Evolutionary conservation across 1,140 invertebrate genomes (phyloP).

Genomic region (Lerema accius): DNA sequence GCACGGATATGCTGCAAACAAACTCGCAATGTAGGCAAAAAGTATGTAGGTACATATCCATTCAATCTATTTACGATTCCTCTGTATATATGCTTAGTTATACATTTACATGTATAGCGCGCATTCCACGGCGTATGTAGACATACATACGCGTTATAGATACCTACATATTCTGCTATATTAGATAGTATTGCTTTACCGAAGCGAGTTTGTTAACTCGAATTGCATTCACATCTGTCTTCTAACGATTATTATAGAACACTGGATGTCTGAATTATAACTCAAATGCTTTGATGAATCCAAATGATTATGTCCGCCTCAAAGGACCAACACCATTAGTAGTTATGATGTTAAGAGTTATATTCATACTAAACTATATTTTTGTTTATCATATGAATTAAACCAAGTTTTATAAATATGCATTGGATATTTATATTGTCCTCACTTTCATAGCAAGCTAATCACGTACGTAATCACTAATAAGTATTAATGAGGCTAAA

Average conservation of each 20-base stretch:
- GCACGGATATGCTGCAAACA: constrained; percentile 56
- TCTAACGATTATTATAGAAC: constrained; percentile 20
- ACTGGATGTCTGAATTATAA: constrained; percentile 2
- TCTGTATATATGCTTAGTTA: constrained; percentile 56
- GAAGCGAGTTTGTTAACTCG: constrained; percentile 44
- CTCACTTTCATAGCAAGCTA: no score
- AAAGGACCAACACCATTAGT: constrained; percentile 10
- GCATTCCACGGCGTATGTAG: constrained; percentile 75
- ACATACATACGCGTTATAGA: constrained; percentile 67
- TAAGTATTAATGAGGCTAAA: no score
- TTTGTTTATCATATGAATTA: no score
- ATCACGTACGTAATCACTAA: no score
- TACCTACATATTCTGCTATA: constrained; percentile 47
- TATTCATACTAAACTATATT: no score
- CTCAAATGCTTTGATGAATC: background rate
- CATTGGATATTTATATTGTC: no score
- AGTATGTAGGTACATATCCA: constrained; percentile 73
- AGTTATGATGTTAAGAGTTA: no score
- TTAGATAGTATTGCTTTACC: constrained; percentile 45
- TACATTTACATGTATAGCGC: constrained; percentile 56
- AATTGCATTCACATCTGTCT: constrained; percentile 47
- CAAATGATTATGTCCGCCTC: background rate
- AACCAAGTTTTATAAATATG: no score
- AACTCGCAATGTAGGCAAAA: constrained; percentile 69
- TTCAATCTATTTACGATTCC: constrained; percentile 81